A percentile compares a stretch with the other conserved stretches of the same genome.
phyloP scores from a whole-genome alignment of 2,113 vertebrate species.

The Leptobrachium ailaonicum region DNA sequence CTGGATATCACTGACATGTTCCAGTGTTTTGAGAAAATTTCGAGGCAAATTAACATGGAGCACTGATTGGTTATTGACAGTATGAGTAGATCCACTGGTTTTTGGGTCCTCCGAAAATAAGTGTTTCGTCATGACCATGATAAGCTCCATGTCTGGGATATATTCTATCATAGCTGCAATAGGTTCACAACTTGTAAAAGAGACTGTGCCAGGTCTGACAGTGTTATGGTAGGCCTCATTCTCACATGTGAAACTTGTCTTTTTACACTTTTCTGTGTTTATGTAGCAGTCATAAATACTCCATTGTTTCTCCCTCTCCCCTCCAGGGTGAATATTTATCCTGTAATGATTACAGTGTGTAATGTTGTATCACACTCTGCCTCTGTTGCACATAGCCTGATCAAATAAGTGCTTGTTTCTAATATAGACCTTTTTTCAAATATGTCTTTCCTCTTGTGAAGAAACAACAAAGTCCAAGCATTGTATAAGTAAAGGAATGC shows the following conservation, averaged over 20 bases:
- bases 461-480: too few species aligned
- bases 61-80: too few species aligned
- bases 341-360: background rate
- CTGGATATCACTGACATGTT: too few species aligned
- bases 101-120: background rate
- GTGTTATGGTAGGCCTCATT: background rate
- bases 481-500: too few species aligned
- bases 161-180: background rate
- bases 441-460: background rate
- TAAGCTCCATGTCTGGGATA: background rate
- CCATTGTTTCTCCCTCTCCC: slow-evolving; percentile 14
- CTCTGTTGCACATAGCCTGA: background rate
- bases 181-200: background rate
- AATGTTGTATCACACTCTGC: background rate
- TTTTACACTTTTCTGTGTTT: slow-evolving; percentile 37
- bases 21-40: too few species aligned
- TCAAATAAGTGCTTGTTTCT: slow-evolving; percentile 2
- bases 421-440: background rate
- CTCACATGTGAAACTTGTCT: slow-evolving; percentile 31
- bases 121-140: background rate
- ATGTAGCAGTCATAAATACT: slow-evolving; percentile 20
- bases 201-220: background rate
- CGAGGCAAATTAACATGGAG: too few species aligned
- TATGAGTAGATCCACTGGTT: too few species aligned
- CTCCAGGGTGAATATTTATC: slow-evolving; percentile 18